Evolutionary conservation across 2,888 invertebrate genomes (phyloP), one percentile per base, ranked within the genome.

Genomic region (Chironomus tentans): DNA sequence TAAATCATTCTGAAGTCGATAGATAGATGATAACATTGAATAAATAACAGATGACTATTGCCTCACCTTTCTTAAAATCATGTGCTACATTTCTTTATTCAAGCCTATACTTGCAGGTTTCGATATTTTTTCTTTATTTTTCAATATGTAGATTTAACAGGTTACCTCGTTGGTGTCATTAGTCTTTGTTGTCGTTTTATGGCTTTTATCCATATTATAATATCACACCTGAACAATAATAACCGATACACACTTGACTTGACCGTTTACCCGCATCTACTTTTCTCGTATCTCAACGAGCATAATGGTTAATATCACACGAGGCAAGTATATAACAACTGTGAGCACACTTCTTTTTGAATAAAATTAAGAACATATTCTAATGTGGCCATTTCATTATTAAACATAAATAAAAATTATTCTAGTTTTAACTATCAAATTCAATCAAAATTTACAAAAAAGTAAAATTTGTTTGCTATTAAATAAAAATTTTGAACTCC

Each of bases 201-300:
- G 47, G 74, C 68, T 68, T 74, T 68, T 74, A 68, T 74, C 74
- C 65, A 68, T 24, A 65, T 65, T 65, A 68, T 13, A 74, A 74
- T 68, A 68, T 74, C 65, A 74, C 74, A 74, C 74, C 74, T 74
- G 74, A 74, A 74, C 48, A 68, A 21, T 65, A 24, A 74, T 74
- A 74, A 74, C 74, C 74, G 65, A 72, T 61, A 72, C 74, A 74
- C 65, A 65, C 62, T 62, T 62, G 65, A 21, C 74, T 65, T 74
- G 74, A 74, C 74, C 68, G 74, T 74, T 74, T 74, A 74, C 74
- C 74, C 74, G 74, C 74, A 74, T 74, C 48, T 10, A 21, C 48
- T 4, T 28, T 28, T 28, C 28, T 28, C 4, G 4, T 5, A 28
- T 28, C 28, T 28, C 28, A 28, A 28, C 28, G 6, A 28, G 28